Base-by-base conservation (phyloP, 1,140 invertebrate genomes). In the Octopus bimaculoides region DNA sequence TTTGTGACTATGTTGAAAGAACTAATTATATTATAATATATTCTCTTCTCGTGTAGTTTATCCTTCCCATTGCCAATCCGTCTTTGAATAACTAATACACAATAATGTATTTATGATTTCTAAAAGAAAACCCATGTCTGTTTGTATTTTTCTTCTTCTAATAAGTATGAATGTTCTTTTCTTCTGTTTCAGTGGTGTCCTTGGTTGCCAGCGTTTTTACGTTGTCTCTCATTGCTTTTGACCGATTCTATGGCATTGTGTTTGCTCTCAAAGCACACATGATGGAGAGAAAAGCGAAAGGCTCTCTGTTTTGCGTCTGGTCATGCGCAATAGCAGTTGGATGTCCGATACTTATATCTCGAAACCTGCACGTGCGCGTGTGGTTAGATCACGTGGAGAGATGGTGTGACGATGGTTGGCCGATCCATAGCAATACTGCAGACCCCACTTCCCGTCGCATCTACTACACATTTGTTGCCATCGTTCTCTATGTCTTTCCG, bases 151-250 rank as follows among this genome's bases (percentile, higher is more conserved):
- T 41, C 26, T 41, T 41, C 26, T 41, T 41, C 26, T 41, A 41
- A 41, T 61, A 17, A 61, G 1, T 1, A 12, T 61, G 7, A 4
- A n/a, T n/a, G n/a, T 71, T 71, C 8, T 77, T 71, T 61, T 79
- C 77, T 74, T 79, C 79, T 73, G 73, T 55, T 86, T 86, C 85
- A 89, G 91, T 91, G 81, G 86, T 91, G 5, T 90, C 89, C 75
- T 81, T 92, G 79, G 89, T 90, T 8, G 87, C 89, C 12, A 91
- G 90, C 79, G 91, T 92, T 1, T 83, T 92, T 41, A 91, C 91
- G 4, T 80, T 92, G 66, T 89, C 89, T 0, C 85, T 90, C 41
- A 91, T 92, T 75, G 88, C 91, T 1, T 90, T 90, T 78, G 91
- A 92, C 82, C 85, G 91, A 54, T 89, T 89, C 82, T 88, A 88